phyloP scores from a whole-genome alignment of 2,797 vertebrate genomes.

The Rhynchonycteris naso region DNA sequence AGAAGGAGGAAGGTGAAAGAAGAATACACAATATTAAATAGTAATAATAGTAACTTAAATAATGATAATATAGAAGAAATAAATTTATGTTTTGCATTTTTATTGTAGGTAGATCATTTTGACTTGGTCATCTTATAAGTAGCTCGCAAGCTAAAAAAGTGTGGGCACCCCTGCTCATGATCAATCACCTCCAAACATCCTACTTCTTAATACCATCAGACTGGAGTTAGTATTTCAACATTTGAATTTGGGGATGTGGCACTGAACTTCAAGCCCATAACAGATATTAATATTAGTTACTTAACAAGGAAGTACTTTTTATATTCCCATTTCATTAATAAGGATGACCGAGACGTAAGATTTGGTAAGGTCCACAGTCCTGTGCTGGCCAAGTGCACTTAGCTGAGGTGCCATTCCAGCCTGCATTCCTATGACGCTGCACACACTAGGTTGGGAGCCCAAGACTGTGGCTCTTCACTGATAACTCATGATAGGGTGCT shows the following conservation, averaged over 20 bases:
- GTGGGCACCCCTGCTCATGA: no score
- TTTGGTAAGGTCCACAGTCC: background rate
- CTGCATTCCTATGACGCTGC: background rate
- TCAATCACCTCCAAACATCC: background rate
- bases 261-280: background rate
- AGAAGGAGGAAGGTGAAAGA: no score
- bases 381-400: background rate
- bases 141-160: no score
- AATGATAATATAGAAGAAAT: no score
- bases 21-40: no score
- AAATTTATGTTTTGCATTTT: no score
- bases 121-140: no score
- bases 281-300: background rate
- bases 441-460: background rate
- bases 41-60: no score
- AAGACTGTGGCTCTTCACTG: background rate
- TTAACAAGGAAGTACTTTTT: background rate
- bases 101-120: no score
- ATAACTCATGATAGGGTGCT: background rate
- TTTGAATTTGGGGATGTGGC: background rate
- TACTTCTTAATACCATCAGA: background rate
- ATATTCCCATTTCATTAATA: background rate
- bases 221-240: background rate
- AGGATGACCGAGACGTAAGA: background rate
- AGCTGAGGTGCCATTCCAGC: rapidly evolving